Percentiles rank a stretch among this genome's conserved stretches.
phyloP scores from a whole-genome alignment of 1,140 invertebrate species.

The Trinorchestia longiramus region DNA sequence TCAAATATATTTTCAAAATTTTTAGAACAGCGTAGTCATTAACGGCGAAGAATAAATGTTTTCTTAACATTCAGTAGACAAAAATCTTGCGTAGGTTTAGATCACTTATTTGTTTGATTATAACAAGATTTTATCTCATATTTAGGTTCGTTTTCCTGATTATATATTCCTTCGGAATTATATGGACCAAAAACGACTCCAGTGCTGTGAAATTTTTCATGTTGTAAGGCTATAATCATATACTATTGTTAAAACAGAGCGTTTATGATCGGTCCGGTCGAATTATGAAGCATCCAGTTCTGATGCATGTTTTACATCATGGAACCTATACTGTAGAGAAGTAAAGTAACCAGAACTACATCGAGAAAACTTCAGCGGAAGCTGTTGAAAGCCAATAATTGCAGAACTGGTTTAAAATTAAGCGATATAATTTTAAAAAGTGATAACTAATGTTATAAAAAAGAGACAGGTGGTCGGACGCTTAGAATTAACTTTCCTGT shows the following conservation, averaged over 20 bases:
- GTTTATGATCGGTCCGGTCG: background rate
- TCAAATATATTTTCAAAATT: too few species aligned
- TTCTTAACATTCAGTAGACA: too few species aligned
- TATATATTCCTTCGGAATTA: background rate
- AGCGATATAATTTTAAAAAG: background rate
- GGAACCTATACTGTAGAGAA: background rate
- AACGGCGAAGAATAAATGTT: too few species aligned
- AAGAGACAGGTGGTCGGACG: background rate
- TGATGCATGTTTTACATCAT: background rate
- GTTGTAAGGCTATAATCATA: background rate
- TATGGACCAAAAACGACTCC: background rate
- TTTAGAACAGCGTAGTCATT: too few species aligned
- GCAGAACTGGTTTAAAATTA: background rate
- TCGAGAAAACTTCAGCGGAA: background rate
- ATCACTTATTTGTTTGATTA: too few species aligned
- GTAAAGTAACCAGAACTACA: background rate
- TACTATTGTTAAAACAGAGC: background rate
- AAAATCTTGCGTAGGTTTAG: too few species aligned
- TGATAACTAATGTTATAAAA: background rate
- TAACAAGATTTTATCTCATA: background rate
- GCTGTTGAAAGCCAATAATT: background rate
- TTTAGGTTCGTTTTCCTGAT: background rate
- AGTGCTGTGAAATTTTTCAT: background rate
- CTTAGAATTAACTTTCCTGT: too few species aligned
- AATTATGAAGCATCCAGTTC: background rate